phyloP scores from a whole-genome alignment of 1,140 invertebrate species.

The Sarcophaga bullata region DNA sequence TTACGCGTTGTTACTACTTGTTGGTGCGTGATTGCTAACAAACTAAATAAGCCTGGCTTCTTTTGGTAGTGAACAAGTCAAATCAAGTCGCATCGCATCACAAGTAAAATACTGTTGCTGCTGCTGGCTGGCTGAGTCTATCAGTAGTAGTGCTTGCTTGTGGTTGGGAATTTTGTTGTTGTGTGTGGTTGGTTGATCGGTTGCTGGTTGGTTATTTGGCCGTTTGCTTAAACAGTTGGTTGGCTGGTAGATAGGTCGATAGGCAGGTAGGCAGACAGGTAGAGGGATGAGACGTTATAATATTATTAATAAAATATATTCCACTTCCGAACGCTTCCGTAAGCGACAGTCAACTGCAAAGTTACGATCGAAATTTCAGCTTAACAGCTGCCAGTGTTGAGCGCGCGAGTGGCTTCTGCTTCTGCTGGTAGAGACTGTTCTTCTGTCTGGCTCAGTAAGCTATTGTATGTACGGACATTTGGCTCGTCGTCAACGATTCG shows the following conservation, averaged over 20 bases:
- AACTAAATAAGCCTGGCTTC: constrained; percentile 39
- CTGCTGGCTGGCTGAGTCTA: neutral
- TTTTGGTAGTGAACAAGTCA: constrained; percentile 33
- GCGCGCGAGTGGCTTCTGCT: constrained; percentile 51
- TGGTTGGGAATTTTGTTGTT: neutral
- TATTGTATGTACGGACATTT: neutral
- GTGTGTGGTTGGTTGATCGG: neutral
- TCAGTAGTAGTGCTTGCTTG: neutral
- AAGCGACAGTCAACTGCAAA: constrained; percentile 66
- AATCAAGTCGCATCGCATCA: neutral
- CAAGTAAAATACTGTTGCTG: too few species aligned
- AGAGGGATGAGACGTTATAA: constrained; percentile 25
- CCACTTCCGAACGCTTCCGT: constrained; percentile 66
- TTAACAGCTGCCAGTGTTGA: constrained; percentile 62
- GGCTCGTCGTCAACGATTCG: too few species aligned
- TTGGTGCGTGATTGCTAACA: constrained; percentile 37
- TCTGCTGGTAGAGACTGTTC: constrained; percentile 44
- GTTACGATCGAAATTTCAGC: constrained; percentile 66
- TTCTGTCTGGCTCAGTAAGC: constrained; percentile 17
- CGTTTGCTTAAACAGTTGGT: constrained; percentile 14
- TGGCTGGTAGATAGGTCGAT: constrained; percentile 8
- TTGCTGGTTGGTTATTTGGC: constrained; percentile 13
- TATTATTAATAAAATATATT: constrained; percentile 65
- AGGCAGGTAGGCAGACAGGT: neutral
- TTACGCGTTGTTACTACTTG: constrained; percentile 31